These are phyloP conservation scores for Aphaenogaster floridana DNA, from an alignment of 1,140 invertebrate genomes.

Conservation along the genomic window DNA sequence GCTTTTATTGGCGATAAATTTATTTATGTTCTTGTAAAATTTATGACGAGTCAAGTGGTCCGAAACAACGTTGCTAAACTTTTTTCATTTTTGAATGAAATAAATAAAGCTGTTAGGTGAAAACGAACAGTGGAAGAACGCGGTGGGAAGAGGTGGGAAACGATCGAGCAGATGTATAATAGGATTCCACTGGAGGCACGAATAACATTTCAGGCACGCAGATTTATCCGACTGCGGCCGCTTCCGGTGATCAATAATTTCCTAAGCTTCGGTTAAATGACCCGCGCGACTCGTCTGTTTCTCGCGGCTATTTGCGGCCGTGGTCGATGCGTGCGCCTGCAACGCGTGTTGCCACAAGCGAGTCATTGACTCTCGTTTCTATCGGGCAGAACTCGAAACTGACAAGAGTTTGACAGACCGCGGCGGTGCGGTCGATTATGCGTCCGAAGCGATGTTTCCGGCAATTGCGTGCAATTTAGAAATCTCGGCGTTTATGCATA, in stretches of 20 bases:
- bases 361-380: slow-evolving; percentile 65
- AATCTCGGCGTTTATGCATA: slow-evolving; percentile 12
- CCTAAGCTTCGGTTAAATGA: slow-evolving; percentile 43
- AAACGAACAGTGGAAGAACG: not conserved
- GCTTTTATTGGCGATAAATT: no score
- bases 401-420: slow-evolving; percentile 65
- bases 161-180: not conserved
- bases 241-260: slow-evolving; percentile 55
- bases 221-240: slow-evolving; percentile 20
- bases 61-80: not conserved
- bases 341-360: slow-evolving; percentile 36
- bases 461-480: slow-evolving; percentile 35
- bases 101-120: not conserved
- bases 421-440: not conserved
- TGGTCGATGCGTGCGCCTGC: slow-evolving; percentile 8
- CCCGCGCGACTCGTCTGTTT: slow-evolving; percentile 27
- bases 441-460: not conserved
- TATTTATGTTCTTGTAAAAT: not conserved
- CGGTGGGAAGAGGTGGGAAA: not conserved
- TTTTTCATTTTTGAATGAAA: not conserved
- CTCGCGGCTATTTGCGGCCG: slow-evolving; percentile 40
- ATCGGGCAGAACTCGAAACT: slow-evolving; percentile 31
- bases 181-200: not conserved
- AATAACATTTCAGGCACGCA: slow-evolving; percentile 15
- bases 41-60: not conserved